phyloP scores from a whole-genome alignment of 2,113 vertebrate species.

The Gopherus flavomarginatus region DNA sequence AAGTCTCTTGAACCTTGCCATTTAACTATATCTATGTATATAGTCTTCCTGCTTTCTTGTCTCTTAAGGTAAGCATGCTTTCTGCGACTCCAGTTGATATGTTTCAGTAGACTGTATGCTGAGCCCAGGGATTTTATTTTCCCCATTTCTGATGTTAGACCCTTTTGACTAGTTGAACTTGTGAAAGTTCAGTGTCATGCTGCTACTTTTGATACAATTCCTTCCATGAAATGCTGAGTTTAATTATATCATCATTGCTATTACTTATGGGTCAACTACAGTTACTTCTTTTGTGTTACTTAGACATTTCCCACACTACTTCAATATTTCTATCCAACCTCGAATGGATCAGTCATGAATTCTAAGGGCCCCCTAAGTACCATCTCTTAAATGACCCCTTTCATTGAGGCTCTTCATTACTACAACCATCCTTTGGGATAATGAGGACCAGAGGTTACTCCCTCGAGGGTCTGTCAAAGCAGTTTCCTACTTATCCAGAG shows the following conservation, averaged over 20 bases:
- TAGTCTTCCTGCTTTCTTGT: neutral
- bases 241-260: rapidly evolving
- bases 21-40: neutral
- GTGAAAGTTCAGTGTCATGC: neutral
- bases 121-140: neutral
- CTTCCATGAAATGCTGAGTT: neutral
- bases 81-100: neutral
- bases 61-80: neutral
- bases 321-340: neutral
- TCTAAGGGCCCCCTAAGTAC: neutral
- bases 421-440: neutral
- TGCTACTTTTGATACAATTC: rapidly evolving
- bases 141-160: neutral
- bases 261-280: neutral
- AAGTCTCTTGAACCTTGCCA: neutral
- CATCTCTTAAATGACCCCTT: neutral
- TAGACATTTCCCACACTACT: neutral
- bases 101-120: neutral
- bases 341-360: conserved; percentile 2
- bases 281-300: neutral
- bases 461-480: neutral
- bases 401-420: neutral
- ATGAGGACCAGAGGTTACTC: neutral
- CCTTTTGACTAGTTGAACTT: neutral
- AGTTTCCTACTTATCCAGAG: neutral